Conservation (phyloP, 2,113 vertebrate genomes). For the Sorex araneus region DNA sequence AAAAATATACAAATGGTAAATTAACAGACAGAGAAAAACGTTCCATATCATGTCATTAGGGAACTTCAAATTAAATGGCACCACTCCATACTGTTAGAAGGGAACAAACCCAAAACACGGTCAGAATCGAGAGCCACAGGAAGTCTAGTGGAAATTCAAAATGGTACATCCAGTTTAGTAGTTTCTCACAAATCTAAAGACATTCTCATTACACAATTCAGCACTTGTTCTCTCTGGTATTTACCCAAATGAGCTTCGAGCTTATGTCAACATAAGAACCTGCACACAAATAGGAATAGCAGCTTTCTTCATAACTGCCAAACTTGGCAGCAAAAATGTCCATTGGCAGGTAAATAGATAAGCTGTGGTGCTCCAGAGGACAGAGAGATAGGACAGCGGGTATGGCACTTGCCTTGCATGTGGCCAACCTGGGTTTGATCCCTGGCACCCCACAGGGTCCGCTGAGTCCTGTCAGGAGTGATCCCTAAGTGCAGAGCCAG, state of each 20-base stretch:
- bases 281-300: neutral
- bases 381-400: too few species aligned
- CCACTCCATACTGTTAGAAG: neutral
- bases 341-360: neutral
- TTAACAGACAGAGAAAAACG: neutral
- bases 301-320: neutral
- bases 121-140: neutral
- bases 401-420: too few species aligned
- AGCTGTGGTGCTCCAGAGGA: neutral
- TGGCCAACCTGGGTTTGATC: too few species aligned
- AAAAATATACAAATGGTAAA: neutral
- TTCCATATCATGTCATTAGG: neutral
- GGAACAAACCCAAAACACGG: neutral
- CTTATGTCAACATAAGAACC: neutral
- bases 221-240: neutral
- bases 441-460: too few species aligned
- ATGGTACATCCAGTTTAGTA: neutral
- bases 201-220: neutral
- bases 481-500: too few species aligned
- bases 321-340: neutral
- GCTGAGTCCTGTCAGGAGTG: too few species aligned
- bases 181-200: slow-evolving; percentile 20
- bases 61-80: slow-evolving; percentile 16
- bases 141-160: neutral
- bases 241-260: neutral